A percentile compares a stretch with the other conserved stretches of the same genome.
phyloP scores from a whole-genome alignment of 2,113 vertebrate species.

The Puntigrus tetrazona region DNA sequence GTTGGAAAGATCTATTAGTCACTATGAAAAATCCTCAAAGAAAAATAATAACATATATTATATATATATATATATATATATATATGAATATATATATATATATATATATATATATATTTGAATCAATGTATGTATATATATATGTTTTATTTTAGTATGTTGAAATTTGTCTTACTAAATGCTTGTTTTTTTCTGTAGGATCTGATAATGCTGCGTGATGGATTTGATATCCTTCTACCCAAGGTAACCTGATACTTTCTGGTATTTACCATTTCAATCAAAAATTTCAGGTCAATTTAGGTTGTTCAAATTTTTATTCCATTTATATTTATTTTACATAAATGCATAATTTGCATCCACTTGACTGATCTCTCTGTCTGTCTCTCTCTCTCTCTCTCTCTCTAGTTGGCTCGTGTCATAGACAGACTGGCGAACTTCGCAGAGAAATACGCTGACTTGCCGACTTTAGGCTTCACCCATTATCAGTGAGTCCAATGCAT shows the following conservation, averaged over 20 bases:
- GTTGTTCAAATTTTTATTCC: neutral
- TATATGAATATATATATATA: too few species aligned
- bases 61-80: too few species aligned
- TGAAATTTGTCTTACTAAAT: too few species aligned
- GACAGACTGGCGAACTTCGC: conserved; percentile 89
- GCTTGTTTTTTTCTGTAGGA: conserved; percentile 83
- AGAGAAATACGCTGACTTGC: conserved; percentile 83
- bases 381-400: conserved; percentile 26
- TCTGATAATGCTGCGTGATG: conserved; percentile 91
- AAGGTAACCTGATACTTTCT: conserved; percentile 80
- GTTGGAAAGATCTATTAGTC: too few species aligned
- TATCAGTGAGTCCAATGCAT: conserved; percentile 99
- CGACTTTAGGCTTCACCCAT: conserved; percentile 94
- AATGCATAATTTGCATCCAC: neutral
- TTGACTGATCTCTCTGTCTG: too few species aligned
- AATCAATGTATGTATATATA: too few species aligned
- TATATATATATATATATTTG: too few species aligned
- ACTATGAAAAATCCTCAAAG: too few species aligned
- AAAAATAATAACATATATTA: too few species aligned
- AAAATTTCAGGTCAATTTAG: neutral
- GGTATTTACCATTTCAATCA: neutral
- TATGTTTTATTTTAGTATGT: too few species aligned
- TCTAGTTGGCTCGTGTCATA: conserved; percentile 90
- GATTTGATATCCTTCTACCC: conserved; percentile 89
- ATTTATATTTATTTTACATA: neutral